Evolutionary conservation across 2,797 vertebrate genomes (phyloP).

Genomic region (Alca torda): DNA sequence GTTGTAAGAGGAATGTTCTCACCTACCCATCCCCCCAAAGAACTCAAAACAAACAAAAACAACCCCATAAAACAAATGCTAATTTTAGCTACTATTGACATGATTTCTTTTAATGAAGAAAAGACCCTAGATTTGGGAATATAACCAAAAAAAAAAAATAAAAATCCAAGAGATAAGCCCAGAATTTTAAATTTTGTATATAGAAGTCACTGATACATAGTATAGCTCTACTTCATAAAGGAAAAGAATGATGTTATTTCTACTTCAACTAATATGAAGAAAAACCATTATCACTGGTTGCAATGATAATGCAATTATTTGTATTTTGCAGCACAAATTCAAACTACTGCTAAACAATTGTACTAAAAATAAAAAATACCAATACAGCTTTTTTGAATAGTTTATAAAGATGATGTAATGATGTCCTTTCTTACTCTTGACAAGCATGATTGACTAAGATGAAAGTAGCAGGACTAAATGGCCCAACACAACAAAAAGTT

Average conservation of each 20-base stretch:
- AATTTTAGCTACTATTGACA: background rate
- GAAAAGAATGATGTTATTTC: background rate
- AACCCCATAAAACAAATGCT: background rate
- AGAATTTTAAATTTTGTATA: background rate
- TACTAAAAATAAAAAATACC: background rate
- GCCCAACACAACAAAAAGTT: background rate
- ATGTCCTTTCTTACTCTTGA: background rate
- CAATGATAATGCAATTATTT: background rate
- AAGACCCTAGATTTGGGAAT: background rate
- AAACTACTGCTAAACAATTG: background rate
- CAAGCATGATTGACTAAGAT: background rate
- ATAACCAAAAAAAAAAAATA: background rate
- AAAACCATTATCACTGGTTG: background rate
- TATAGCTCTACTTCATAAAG: background rate
- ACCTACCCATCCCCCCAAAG: accelerated
- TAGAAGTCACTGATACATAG: background rate
- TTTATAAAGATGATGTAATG: background rate
- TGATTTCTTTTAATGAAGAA: background rate
- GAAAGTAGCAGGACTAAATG: background rate
- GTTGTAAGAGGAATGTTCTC: background rate
- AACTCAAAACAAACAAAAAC: background rate
- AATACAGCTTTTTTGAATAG: background rate
- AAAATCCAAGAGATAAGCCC: background rate
- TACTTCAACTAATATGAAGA: background rate
- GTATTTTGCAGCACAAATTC: background rate